Conservation (phyloP, 2,113 vertebrate species). For the Odocoileus virginianus region DNA sequence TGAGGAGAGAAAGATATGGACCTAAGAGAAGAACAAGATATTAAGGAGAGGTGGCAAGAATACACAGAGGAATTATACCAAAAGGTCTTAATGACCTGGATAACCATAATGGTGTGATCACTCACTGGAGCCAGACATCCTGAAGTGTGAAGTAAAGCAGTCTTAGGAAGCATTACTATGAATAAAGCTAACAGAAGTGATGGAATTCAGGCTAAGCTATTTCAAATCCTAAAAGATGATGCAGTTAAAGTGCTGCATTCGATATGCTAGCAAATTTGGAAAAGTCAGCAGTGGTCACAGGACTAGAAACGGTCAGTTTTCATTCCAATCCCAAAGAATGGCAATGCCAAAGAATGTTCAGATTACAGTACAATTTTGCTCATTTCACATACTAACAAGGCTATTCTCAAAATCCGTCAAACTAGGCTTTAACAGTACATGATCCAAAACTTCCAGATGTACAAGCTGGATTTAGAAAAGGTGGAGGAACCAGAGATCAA, state of each 20-base stretch:
- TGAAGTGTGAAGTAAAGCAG: background rate
- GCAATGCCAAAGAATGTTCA: background rate
- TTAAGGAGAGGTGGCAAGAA: background rate
- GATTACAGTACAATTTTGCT: background rate
- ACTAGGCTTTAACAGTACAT: rapidly evolving
- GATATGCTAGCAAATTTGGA: background rate
- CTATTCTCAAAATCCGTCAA: background rate
- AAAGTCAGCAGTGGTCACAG: background rate
- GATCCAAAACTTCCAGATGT: background rate
- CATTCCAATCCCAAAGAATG: background rate
- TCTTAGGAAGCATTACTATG: background rate
- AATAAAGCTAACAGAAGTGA: background rate
- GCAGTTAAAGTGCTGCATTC: background rate
- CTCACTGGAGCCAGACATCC: background rate
- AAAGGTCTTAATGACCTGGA: background rate
- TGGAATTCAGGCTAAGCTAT: background rate
- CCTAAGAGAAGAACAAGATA: background rate
- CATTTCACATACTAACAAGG: background rate
- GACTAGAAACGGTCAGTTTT: background rate
- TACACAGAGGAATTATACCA: background rate
- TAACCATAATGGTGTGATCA: background rate
- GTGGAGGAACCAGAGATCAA: background rate
- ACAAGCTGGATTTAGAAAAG: background rate
- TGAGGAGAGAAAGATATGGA: background rate
- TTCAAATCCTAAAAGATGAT: background rate